A percentile compares a stretch with the other conserved stretches of the same genome.
Evolutionary conservation across 2,888 invertebrate species (phyloP).

Genomic region (Sarcophaga caerulescens): DNA sequence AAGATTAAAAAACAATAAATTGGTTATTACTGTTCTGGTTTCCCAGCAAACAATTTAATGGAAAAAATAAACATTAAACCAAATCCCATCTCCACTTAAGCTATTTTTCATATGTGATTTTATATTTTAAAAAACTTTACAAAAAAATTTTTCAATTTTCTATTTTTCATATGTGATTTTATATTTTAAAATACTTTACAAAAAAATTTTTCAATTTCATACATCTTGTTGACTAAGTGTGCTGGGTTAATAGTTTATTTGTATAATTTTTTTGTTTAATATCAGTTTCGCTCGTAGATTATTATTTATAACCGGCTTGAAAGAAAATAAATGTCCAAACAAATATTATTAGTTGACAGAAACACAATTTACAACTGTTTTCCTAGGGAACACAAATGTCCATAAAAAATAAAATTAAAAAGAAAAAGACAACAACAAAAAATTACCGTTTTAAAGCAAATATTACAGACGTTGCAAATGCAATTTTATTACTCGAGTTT

Average conservation of each 20-base stretch:
- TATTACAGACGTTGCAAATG: constrained; percentile 37
- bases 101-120: too few relatives aligned
- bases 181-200: background rate
- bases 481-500: background rate
- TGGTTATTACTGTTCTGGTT: too few relatives aligned
- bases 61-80: too few relatives aligned
- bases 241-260: too few relatives aligned
- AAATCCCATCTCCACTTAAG: too few relatives aligned
- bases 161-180: too few relatives aligned
- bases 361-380: constrained; percentile 56
- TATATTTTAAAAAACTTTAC: background rate
- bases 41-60: too few relatives aligned
- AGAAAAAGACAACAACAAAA: constrained; percentile 4
- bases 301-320: background rate
- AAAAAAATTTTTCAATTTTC: background rate
- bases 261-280: too few relatives aligned
- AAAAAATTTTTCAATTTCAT: background rate
- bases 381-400: constrained; percentile 19
- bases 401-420: constrained; percentile 32
- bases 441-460: constrained; percentile 28
- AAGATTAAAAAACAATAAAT: too few relatives aligned
- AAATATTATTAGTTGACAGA: background rate
- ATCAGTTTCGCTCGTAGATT: background rate
- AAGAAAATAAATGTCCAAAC: constrained; percentile 2
- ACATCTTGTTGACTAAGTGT: background rate